phyloP scores from a whole-genome alignment of 2,113 vertebrate genomes.

The Typhlomys cinereus region DNA sequence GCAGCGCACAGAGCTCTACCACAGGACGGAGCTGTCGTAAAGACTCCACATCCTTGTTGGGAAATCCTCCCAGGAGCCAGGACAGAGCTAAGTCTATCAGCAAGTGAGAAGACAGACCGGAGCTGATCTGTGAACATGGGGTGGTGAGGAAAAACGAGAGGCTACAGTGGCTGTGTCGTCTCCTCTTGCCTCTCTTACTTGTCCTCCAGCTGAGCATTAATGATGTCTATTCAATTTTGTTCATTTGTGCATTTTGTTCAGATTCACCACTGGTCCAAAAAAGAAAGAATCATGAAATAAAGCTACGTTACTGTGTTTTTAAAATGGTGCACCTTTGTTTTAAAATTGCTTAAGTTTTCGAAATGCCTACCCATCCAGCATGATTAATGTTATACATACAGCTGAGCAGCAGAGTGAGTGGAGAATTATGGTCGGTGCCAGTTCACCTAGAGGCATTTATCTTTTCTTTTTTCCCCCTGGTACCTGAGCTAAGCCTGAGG shows the following conservation, averaged over 20 bases:
- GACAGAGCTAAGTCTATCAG: background rate
- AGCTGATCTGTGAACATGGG: background rate
- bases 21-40: background rate
- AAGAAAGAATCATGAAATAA: conserved; percentile 53
- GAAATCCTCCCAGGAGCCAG: background rate
- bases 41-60: background rate
- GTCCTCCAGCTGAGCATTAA: background rate
- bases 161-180: accelerated
- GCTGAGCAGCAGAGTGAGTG: conserved; percentile 73
- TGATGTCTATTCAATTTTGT: conserved; percentile 43
- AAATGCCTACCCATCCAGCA: conserved; percentile 75
- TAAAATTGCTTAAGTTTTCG: conserved; percentile 81
- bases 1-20: background rate
- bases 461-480: conserved; percentile 79
- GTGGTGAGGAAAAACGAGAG: background rate
- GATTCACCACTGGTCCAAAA: background rate
- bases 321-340: conserved; percentile 80
- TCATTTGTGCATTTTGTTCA: conserved; percentile 7
- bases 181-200: background rate
- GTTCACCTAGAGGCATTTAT: conserved; percentile 84
- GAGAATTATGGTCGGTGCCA: conserved; percentile 80
- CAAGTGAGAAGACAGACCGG: background rate
- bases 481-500: conserved; percentile 81
- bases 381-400: conserved; percentile 83
- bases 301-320: conserved; percentile 68